Percentiles rank a stretch among this genome's conserved stretches.
phyloP scores from a whole-genome alignment of 2,113 vertebrate genomes.

The Oriolus oriolus region DNA sequence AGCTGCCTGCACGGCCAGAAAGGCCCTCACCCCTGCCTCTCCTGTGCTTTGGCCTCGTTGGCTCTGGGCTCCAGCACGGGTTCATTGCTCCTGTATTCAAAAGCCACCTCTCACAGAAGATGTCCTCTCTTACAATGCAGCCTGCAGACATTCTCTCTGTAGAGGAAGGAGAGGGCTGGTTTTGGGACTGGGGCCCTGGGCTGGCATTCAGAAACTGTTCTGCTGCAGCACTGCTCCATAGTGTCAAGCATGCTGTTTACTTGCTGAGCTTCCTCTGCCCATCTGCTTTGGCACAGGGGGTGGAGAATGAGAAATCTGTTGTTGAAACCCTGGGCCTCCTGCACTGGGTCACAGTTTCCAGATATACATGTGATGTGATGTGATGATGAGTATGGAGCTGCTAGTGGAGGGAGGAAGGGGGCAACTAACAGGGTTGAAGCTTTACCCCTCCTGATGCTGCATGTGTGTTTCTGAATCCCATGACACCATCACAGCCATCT shows the following conservation, averaged over 20 bases:
- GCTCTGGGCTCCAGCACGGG: accelerated
- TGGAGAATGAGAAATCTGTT: background rate
- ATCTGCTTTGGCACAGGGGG: background rate
- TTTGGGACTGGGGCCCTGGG: background rate
- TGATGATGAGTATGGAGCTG: background rate
- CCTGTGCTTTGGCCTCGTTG: background rate
- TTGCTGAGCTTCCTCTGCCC: background rate
- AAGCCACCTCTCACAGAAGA: background rate
- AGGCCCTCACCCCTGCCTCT: background rate
- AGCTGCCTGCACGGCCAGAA: background rate
- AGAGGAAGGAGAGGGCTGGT: background rate
- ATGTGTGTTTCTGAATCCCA: background rate
- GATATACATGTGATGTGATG: background rate
- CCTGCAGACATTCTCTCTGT: background rate
- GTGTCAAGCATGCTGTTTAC: background rate
- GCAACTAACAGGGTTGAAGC: background rate
- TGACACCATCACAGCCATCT: background rate
- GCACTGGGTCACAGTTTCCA: background rate
- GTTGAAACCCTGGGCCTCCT: background rate
- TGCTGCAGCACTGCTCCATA: background rate
- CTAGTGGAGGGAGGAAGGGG: background rate
- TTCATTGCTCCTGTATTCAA: background rate
- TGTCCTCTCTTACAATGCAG: background rate
- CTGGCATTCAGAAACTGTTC: background rate
- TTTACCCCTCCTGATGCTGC: background rate